Evolutionary conservation across 2,797 vertebrate genomes (phyloP).

Genomic region (Fringilla coelebs): DNA sequence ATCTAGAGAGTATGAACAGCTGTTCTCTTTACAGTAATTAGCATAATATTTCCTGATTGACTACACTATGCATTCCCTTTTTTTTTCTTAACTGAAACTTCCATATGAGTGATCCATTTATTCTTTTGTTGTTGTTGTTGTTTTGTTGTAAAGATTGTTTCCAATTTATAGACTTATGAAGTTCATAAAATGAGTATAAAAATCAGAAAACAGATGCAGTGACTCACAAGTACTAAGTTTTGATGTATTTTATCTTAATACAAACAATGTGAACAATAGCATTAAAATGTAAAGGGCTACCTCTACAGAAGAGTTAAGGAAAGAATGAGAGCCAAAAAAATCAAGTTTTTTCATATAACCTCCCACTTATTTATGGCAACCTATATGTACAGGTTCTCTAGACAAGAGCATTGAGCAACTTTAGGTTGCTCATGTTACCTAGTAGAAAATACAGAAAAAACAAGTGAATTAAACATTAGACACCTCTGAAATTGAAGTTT

Average conservation of each 20-base stretch:
- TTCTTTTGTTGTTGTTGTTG: background rate
- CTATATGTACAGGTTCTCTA: background rate
- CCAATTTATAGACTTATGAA: background rate
- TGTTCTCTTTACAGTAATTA: conserved; percentile 46
- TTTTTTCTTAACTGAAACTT: background rate
- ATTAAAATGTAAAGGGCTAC: background rate
- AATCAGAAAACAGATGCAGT: background rate
- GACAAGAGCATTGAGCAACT: background rate
- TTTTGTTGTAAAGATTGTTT: background rate
- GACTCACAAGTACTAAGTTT: background rate
- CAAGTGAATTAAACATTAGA: background rate
- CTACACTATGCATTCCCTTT: background rate
- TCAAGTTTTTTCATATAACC: background rate
- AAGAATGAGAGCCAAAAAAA: background rate
- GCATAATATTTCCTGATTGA: conserved; percentile 44
- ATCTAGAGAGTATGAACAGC: conserved; percentile 7
- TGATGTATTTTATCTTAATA: background rate
- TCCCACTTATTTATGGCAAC: background rate
- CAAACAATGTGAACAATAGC: background rate
- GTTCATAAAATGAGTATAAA: background rate
- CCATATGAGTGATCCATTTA: background rate
- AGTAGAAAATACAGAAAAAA: background rate
- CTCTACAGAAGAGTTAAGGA: background rate
- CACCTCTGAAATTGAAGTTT: background rate
- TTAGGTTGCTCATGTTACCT: background rate